Evolutionary conservation across 1,140 invertebrate species (phyloP), one percentile per base, ranked within the genome.

Genomic region (Achroia grisella): DNA sequence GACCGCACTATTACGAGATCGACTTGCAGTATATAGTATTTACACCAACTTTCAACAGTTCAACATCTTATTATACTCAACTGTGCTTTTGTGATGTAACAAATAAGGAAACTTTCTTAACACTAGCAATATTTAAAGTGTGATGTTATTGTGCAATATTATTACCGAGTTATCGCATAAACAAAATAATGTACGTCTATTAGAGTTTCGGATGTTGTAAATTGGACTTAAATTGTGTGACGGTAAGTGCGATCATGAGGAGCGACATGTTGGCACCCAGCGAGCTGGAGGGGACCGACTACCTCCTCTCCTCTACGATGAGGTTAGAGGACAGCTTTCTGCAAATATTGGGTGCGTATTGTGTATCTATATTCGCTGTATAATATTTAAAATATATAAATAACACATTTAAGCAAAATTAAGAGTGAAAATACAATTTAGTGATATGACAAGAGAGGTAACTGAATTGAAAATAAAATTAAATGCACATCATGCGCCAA

Each of bases 211-310:
- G 46, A 41, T 52, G 48, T 62, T 60, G 41, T 40, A 68, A 56
- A 56, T 61, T 71, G 34, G 44, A 71, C 57, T 44, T 17, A 61
- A 44, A 48, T 42, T 43, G 49, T 66, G 51, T 66, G 51, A 42
- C 55, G 13, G 51, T 46, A 64, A 61, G 61, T 58, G 62, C 56
- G 44, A 81, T 56, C 66, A 87, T 87, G 85, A 69, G 83, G 54
- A 86, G 82, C 71, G 86, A 87, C 66, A 68, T 85, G 50, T 62
- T 87, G 63, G 65, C 73, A 44, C 82, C 86, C 5, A 85, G 85
- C 48, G 89, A 89, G 71, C 65, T 89, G 58, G 89, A 89, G 65
- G 88, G 88, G 44, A 87, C 87, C 0, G 89, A 89, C 60, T 89
- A 88, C 68, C 76, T 89, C 36, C 81, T 89, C n/a, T 89, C 88